Base-by-base conservation (phyloP, 2,888 invertebrate species). In the Dasypolia templi region DNA sequence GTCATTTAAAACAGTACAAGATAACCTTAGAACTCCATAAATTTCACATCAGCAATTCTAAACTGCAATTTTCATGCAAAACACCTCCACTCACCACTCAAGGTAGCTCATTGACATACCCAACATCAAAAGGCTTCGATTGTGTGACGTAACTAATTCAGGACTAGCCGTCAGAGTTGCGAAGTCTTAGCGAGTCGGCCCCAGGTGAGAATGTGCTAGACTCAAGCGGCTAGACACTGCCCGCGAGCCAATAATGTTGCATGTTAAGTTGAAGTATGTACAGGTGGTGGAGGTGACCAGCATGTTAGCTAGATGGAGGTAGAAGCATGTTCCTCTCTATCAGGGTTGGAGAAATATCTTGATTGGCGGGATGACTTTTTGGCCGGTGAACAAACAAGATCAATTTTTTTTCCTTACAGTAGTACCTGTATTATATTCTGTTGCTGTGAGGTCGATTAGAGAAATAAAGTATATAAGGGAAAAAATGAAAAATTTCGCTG, bases 121-220 rank as follows among this genome's bases (percentile, higher is more conserved):
- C 91, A 85, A 83, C 89, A 88, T 89, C 80, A 82, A 79, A 75
- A 81, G 81, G 87, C 91, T 93, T 94, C 92, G 92, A 94, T 93
- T 93, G 92, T 89, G 90, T 92, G 89, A 88, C 88, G 89, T 90
- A 88, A 91, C 94, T 93, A 93, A 94, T 94, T 93, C 92, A 89
- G 90, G 88, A 90, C 87, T 86, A 88, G 89, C 91, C 93, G 95
- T 94, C 94, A 93, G 95, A 96, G 95, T 96, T 96, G 89, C 87
- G 93, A 95, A 96, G 95, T 94, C 95, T 95, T 95, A 94, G 91
- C 90, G 93, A 95, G 94, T 94, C 93, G 92, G 94, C 95, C 95
- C 92, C 95, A 95, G 95, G 95, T 95, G 95, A 94, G 94, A 95
- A 95, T 96, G 96, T 94, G 96, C 94, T 93, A 96, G 96, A 95